Evolutionary conservation across 1,140 invertebrate species (phyloP).

Genomic region (Zophobas atratus): DNA sequence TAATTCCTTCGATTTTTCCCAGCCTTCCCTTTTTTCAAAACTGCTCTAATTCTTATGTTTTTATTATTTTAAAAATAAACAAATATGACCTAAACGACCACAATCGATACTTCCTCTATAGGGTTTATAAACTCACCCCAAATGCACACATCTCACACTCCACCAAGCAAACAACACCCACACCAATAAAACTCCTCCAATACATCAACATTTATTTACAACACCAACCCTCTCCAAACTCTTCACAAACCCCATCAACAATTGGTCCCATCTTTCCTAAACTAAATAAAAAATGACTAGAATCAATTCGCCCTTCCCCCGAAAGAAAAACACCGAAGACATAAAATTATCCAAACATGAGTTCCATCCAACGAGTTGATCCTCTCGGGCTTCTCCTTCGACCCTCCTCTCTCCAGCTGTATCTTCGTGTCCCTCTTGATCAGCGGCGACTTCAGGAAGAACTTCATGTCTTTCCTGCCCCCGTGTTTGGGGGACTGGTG

Average conservation of each 20-base stretch:
- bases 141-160: background rate
- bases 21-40: too few species aligned
- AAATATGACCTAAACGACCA: too few species aligned
- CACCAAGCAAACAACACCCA: background rate
- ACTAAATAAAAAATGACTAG: slow-evolving; percentile 26
- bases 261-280: too few species aligned
- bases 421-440: slow-evolving; percentile 60
- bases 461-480: slow-evolving; percentile 61
- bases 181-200: background rate
- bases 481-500: slow-evolving; percentile 62
- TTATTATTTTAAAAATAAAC: too few species aligned
- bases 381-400: slow-evolving; percentile 54
- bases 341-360: slow-evolving; percentile 55
- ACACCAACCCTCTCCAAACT: too few species aligned
- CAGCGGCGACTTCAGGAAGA: slow-evolving; percentile 62
- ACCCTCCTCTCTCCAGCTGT: slow-evolving; percentile 55
- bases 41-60: too few species aligned
- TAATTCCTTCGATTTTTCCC: too few species aligned
- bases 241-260: background rate
- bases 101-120: too few species aligned
- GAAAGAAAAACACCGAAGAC: slow-evolving; percentile 6
- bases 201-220: slow-evolving; percentile 36
- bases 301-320: too few species aligned
- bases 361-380: slow-evolving; percentile 61
- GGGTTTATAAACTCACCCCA: too few species aligned